Evolutionary conservation across 2,888 invertebrate species (phyloP).

Genomic region (Nebria brevicollis): DNA sequence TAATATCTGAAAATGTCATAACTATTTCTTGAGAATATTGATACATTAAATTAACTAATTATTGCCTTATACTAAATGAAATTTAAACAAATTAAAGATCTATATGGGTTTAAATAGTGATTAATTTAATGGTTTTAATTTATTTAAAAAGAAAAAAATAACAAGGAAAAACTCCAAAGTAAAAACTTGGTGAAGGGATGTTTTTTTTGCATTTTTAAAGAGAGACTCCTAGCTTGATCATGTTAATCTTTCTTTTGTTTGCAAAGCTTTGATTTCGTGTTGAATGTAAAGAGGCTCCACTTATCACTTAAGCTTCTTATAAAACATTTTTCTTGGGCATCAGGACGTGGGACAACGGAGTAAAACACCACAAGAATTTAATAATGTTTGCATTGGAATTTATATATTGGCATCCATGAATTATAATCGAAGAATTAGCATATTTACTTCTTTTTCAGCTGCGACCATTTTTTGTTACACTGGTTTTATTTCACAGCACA

Average conservation of each 20-base stretch:
- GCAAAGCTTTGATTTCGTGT: slow-evolving; percentile 49
- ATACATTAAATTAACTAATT: too few relatives aligned
- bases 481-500: neutral
- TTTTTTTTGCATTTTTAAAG: neutral
- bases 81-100: neutral
- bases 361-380: slow-evolving; percentile 21
- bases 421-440: neutral
- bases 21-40: too few relatives aligned
- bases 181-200: neutral
- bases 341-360: neutral
- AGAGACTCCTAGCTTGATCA: slow-evolving; percentile 9
- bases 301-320: slow-evolving; percentile 51
- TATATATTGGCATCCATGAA: slow-evolving; percentile 17
- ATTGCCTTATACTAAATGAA: neutral
- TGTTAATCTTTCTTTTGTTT: slow-evolving; percentile 33
- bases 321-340: slow-evolving; percentile 51
- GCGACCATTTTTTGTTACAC: neutral
- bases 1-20: too few relatives aligned
- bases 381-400: slow-evolving; percentile 36
- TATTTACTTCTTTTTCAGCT: neutral
- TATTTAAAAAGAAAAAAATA: neutral
- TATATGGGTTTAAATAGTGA: neutral
- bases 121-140: neutral
- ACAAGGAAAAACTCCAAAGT: neutral
- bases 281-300: slow-evolving; percentile 48